Percentiles rank a stretch among this genome's conserved stretches.
These are phyloP conservation scores for Melinaea menophilus DNA, from an alignment of 2,888 invertebrate species.

Conservation along the genomic window DNA sequence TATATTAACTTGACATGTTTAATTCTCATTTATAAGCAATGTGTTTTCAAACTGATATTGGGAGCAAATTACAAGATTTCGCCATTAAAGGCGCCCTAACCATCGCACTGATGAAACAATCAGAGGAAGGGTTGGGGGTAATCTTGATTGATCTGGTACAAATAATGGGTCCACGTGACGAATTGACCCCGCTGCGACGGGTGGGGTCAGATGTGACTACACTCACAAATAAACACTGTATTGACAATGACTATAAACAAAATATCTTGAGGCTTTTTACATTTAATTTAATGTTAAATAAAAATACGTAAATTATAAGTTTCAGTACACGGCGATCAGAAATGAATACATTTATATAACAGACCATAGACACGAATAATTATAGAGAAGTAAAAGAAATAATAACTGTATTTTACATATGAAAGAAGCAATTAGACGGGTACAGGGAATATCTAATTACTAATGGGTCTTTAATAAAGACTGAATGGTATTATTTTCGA, in stretches of 20 bases:
- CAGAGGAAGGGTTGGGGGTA: constrained; percentile 67
- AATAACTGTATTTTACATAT: constrained; percentile 8
- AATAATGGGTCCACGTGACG: constrained; percentile 54
- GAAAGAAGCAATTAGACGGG: constrained; percentile 10
- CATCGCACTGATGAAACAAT: constrained; percentile 70
- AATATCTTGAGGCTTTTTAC: background rate
- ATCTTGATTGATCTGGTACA: constrained; percentile 76
- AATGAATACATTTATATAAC: constrained; percentile 7
- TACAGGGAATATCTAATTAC: constrained; percentile 26
- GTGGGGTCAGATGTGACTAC: constrained; percentile 13
- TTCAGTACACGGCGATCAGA: background rate
- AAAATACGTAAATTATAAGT: background rate
- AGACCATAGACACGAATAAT: constrained; percentile 7
- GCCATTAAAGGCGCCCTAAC: constrained; percentile 52
- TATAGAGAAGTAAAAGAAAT: background rate
- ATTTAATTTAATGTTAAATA: too few species aligned
- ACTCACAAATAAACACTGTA: constrained; percentile 1
- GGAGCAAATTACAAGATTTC: constrained; percentile 41
- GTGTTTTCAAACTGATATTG: constrained; percentile 8
- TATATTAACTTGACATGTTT: background rate
- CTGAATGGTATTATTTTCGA: constrained; percentile 24
- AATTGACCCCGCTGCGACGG: constrained; percentile 31
- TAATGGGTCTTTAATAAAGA: constrained; percentile 24
- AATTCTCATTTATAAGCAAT: background rate
- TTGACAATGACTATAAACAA: background rate